Evolutionary conservation across 1,140 invertebrate species (phyloP).

Genomic region (Drosophila ficusphila): DNA sequence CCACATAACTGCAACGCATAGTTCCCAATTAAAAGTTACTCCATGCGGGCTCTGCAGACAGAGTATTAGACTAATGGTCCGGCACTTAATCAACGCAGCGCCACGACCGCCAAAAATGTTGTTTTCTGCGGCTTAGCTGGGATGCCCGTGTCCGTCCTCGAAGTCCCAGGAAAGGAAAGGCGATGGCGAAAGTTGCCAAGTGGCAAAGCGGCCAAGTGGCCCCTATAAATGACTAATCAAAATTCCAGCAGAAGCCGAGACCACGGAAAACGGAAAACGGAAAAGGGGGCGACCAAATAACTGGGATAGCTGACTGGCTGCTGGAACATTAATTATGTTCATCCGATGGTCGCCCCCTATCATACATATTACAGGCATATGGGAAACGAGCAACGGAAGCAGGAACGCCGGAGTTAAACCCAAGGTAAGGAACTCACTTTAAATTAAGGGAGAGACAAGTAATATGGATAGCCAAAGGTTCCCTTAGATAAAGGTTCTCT

Average conservation of each 20-base stretch:
- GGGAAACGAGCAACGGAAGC: neutral
- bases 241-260: slow-evolving; percentile 14
- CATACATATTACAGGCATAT: neutral
- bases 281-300: neutral
- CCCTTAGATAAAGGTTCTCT: too few species aligned
- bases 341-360: neutral
- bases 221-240: slow-evolving; percentile 26
- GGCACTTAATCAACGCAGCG: slow-evolving; percentile 39
- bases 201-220: too few species aligned
- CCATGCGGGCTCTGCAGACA: too few species aligned
- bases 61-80: slow-evolving; percentile 55
- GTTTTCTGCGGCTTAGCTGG: neutral
- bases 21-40: slow-evolving; percentile 66
- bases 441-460: neutral
- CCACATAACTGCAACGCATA: slow-evolving; percentile 44
- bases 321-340: slow-evolving; percentile 3
- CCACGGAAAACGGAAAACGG: too few species aligned
- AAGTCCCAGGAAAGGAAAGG: neutral
- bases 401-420: neutral
- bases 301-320: neutral
- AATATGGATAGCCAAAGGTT: neutral
- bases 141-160: neutral
- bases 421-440: neutral
- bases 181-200: neutral
- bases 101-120: slow-evolving; percentile 15